These are phyloP conservation scores for Periophthalmus modestus DNA, from an alignment of 2,113 vertebrate genomes.

Conservation along the genomic window DNA sequence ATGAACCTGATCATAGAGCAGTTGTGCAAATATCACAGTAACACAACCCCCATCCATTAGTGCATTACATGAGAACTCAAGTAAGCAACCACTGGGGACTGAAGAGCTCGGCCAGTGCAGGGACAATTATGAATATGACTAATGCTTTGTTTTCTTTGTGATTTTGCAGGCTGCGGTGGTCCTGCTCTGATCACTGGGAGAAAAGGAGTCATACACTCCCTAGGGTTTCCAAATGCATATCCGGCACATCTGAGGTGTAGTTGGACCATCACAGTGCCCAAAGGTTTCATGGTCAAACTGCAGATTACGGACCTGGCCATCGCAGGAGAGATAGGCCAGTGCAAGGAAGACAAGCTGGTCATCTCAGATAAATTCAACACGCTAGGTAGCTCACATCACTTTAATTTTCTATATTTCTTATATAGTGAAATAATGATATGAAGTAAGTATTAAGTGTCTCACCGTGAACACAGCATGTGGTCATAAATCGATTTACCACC, in stretches of 20 bases:
- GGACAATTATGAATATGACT: neutral
- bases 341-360: conserved; percentile 67
- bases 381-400: conserved; percentile 53
- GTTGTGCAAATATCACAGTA: conserved; percentile 17
- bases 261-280: conserved; percentile 75
- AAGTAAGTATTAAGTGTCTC: neutral
- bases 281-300: conserved; percentile 69
- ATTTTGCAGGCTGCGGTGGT: conserved; percentile 58
- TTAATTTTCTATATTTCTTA: neutral
- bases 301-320: conserved; percentile 72
- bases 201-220: conserved; percentile 71
- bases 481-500: neutral
- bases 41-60: conserved; percentile 6
- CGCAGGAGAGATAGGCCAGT: conserved; percentile 68
- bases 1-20: conserved; percentile 18
- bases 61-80: neutral
- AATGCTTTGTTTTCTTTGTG: conserved; percentile 10
- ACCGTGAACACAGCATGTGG: neutral
- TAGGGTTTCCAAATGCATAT: conserved; percentile 72
- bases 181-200: conserved; percentile 53
- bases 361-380: conserved; percentile 67
- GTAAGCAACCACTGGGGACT: neutral
- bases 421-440: too few relatives aligned
- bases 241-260: conserved; percentile 64
- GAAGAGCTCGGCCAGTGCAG: neutral